Evolutionary conservation across 2,797 vertebrate genomes (phyloP).

Genomic region (Synanceia verrucosa): DNA sequence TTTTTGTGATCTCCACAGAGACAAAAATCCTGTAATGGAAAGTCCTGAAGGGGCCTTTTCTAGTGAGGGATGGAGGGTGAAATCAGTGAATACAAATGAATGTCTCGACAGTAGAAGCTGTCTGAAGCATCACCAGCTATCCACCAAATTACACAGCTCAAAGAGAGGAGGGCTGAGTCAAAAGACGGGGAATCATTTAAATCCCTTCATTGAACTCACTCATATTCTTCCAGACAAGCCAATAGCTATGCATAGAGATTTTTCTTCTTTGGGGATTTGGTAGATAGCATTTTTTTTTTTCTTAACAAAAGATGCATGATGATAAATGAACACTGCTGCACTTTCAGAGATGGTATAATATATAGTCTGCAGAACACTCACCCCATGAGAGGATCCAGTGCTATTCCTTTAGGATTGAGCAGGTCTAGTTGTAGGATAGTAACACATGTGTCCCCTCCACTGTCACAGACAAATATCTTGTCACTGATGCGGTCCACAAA

Average conservation of each 20-base stretch:
- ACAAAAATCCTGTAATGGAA: conserved; percentile 65
- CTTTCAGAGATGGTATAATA: conserved; percentile 18
- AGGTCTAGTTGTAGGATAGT: conserved; percentile 92
- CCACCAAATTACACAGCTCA: conserved; percentile 66
- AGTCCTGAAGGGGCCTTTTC: conserved; percentile 61
- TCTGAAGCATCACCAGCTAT: conserved; percentile 52
- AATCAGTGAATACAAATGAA: conserved; percentile 78
- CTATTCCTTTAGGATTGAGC: conserved; percentile 91
- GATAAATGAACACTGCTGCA: conserved; percentile 43
- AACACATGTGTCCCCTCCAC: conserved; percentile 87
- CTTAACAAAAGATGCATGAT: conserved; percentile 40
- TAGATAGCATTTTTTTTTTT: conserved; percentile 13
- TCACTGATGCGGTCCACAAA: conserved; percentile 89
- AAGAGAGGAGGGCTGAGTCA: conserved; percentile 51
- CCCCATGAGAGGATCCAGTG: conserved; percentile 93
- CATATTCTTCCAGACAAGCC: conserved; percentile 45
- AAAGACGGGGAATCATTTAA: conserved; percentile 63
- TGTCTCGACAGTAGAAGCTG: conserved; percentile 65
- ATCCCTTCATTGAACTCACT: conserved; percentile 57
- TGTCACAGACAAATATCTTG: conserved; percentile 91
- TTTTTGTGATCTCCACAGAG: conserved; percentile 56
- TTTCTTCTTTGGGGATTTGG: conserved; percentile 18
- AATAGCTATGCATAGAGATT: conserved; percentile 49
- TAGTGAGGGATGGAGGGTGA: conserved; percentile 52
- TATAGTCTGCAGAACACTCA: conserved; percentile 75